phyloP scores from a whole-genome alignment of 2,113 vertebrate species.

The Aptenodytes forsteri region DNA sequence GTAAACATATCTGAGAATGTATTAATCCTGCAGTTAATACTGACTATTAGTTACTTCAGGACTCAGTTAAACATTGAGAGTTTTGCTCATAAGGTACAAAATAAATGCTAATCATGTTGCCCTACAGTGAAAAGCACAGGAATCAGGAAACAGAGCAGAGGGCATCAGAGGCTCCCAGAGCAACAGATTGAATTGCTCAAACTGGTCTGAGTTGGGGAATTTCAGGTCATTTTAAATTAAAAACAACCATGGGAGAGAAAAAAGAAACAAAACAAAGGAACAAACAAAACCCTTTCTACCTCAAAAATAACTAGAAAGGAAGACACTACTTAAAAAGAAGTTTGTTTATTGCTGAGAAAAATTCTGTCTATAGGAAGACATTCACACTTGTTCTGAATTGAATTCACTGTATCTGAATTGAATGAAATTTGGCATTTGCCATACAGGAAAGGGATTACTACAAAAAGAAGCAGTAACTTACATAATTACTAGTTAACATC shows the following conservation, averaged over 20 bases:
- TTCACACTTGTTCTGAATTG: too few species aligned
- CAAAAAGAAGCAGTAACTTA: too few species aligned
- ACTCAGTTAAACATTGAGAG: neutral
- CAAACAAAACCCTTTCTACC: neutral
- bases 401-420: too few species aligned
- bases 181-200: neutral
- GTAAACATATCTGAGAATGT: neutral
- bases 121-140: neutral
- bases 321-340: neutral
- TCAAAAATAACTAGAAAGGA: neutral
- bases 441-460: too few species aligned
- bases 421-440: too few species aligned
- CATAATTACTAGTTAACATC: too few species aligned
- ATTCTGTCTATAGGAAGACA: neutral
- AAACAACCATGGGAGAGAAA: neutral
- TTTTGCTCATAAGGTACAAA: neutral
- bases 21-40: neutral
- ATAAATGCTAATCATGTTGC: neutral
- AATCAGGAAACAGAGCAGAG: neutral
- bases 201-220: neutral
- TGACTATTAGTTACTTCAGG: neutral
- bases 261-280: neutral
- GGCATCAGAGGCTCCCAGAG: neutral
- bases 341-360: neutral
- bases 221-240: neutral